phyloP scores from a whole-genome alignment of 2,797 vertebrate genomes.

The Amniataba percoides region DNA sequence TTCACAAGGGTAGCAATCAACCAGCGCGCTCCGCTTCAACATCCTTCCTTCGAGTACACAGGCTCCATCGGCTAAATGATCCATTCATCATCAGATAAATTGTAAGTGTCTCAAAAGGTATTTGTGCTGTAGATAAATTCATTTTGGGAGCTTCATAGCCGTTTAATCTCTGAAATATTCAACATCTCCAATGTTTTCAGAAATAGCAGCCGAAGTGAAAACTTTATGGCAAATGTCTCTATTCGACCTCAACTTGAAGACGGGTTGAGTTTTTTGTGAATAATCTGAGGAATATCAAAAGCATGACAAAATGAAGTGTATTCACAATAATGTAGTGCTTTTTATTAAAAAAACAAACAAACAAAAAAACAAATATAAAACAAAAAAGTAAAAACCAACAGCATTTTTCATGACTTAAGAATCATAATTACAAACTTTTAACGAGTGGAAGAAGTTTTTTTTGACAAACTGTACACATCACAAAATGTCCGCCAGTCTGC shows the following conservation, averaged over 20 bases:
- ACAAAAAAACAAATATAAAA: constrained; percentile 87
- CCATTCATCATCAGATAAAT: neutral
- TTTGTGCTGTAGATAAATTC: neutral
- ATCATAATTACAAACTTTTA: constrained; percentile 91
- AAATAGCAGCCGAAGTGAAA: neutral
- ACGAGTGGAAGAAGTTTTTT: constrained; percentile 87
- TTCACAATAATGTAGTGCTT: constrained; percentile 91
- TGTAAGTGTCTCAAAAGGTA: neutral
- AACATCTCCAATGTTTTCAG: neutral
- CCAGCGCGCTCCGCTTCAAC: neutral
- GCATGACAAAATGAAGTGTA: constrained; percentile 63
- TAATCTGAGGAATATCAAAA: neutral
- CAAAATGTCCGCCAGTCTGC: constrained; percentile 89
- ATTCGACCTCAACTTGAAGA: neutral
- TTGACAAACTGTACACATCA: constrained; percentile 91
- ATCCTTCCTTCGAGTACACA: neutral
- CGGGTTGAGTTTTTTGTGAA: neutral
- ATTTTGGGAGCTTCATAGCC: neutral
- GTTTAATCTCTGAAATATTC: neutral
- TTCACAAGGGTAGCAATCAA: neutral
- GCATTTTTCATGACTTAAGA: constrained; percentile 89
- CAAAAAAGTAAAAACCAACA: constrained; percentile 90
- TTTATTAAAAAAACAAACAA: constrained; percentile 89
- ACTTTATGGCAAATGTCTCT: neutral
- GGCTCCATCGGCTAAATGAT: neutral